These are phyloP conservation scores for Microctonus aethiopoides DNA, from an alignment of 2,888 invertebrate species.

Conservation along the genomic window DNA sequence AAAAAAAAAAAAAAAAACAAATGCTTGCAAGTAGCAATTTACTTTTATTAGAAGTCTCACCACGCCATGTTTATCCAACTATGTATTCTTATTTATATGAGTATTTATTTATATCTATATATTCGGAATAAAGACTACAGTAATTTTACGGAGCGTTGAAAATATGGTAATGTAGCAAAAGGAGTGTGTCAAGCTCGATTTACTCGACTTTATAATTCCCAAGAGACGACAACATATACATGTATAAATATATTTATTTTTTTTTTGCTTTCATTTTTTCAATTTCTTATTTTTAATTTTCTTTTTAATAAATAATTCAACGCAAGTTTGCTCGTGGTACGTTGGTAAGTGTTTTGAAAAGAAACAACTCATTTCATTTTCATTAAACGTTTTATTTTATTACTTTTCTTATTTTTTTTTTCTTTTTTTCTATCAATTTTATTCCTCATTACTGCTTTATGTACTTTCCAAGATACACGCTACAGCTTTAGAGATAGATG, in stretches of 20 bases:
- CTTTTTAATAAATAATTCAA: not conserved
- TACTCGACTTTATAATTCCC: not conserved
- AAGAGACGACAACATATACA: not conserved
- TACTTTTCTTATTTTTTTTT: not conserved
- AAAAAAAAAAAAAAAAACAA: too few relatives aligned
- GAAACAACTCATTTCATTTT: not conserved
- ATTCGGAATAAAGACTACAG: not conserved
- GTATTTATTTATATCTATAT: not conserved
- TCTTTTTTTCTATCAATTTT: not conserved
- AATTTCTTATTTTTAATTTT: not conserved
- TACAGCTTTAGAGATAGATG: not conserved
- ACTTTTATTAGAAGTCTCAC: not conserved
- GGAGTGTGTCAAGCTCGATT: constrained; percentile 9
- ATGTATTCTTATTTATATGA: not conserved
- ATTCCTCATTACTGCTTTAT: not conserved
- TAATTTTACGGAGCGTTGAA: constrained; percentile 4
- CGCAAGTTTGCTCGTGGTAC: not conserved
- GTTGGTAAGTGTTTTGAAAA: not conserved
- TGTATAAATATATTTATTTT: not conserved
- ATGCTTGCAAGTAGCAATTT: not conserved
- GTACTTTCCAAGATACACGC: not conserved
- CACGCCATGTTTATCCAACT: not conserved
- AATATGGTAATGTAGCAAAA: constrained; percentile 9
- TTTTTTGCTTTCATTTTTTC: too few relatives aligned
- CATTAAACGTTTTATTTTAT: not conserved